These are phyloP conservation scores for Cantharis lateralis DNA, from an alignment of 2,888 invertebrate species.

Conservation along the genomic window DNA sequence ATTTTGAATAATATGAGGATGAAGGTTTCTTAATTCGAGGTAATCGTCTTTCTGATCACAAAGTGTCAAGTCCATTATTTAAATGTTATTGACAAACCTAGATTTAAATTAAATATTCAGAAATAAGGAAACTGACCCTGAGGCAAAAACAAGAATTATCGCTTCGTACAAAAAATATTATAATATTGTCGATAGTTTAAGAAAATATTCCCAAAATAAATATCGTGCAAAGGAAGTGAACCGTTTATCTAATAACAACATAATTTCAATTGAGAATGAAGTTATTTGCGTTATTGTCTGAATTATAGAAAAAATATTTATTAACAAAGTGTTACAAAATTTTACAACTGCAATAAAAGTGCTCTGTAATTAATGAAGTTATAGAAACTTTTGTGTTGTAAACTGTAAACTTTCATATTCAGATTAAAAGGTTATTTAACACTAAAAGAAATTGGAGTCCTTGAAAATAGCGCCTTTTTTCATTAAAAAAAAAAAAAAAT, in stretches of 20 bases:
- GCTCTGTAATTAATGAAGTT: not conserved
- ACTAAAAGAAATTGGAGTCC: not conserved
- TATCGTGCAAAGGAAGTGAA: too few relatives aligned
- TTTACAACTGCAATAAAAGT: not conserved
- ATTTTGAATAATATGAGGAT: not conserved
- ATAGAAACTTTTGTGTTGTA: not conserved
- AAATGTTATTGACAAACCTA: not conserved
- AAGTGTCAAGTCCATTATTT: not conserved
- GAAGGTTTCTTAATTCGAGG: not conserved
- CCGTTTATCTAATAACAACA: too few relatives aligned
- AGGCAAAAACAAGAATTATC: not conserved
- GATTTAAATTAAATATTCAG: not conserved
- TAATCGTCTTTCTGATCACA: not conserved
- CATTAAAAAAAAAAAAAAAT: not conserved
- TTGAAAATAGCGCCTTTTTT: not conserved
- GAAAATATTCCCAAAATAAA: too few relatives aligned
- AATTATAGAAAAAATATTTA: too few relatives aligned
- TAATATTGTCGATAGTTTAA: not conserved
- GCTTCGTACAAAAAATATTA: not conserved
- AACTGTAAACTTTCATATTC: not conserved
- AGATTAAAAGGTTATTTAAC: not conserved
- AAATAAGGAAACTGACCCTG: not conserved
- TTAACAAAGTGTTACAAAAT: not conserved
- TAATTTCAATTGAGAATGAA: not conserved
- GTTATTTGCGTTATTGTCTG: not conserved